Base-by-base conservation (phyloP, 2,888 invertebrate genomes). In the Drosophila meridionalis region DNA sequence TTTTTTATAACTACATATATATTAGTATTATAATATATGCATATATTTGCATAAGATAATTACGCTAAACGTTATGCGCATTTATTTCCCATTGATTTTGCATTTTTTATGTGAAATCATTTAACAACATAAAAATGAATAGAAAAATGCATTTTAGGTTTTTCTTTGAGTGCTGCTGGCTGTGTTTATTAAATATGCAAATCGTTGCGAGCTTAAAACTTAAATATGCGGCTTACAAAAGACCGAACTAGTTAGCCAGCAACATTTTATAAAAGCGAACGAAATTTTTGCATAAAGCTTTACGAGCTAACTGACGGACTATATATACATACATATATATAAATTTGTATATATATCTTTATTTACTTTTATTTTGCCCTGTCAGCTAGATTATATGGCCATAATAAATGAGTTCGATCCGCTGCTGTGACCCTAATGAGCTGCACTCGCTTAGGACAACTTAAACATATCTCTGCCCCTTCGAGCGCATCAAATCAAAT, bases 51-150 rank as follows among this genome's bases (percentile, higher is more conserved):
- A 70, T 69, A 65, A 67, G 70, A 69, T 84, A 83, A 88, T 88
- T 88, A 86, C 83, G 76, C 83, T 84, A 84, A 84, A 81, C 83
- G 84, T 76, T 86, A 74, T 86, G 78, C 76, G 76, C 87, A 81
- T 88, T 88, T 86, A 80, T 80, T 88, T 78, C 42, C 65, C 63
- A 64, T 74, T 70, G 80, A 77, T 80, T 84, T 87, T 73, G 73
- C 80, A 80, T 80, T 66, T 82, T 69, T 28, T 59, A 67, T 82
- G 53, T 61, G 47, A 56, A 47, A 71, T 82, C 73, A 62, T 67
- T 74, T 77, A 57, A 52, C 9, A 28, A 38, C 3, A 26, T 28
- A 28, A 7, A 50, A 50, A 34, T 11, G 11, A 34, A 26, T 53
- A 30, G 30, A 63, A 45, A 68, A 75, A 68, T 56, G 56, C 56